Conservation (phyloP, 2,888 invertebrate genomes). For the Lepidocyrtinus sp. region DNA sequence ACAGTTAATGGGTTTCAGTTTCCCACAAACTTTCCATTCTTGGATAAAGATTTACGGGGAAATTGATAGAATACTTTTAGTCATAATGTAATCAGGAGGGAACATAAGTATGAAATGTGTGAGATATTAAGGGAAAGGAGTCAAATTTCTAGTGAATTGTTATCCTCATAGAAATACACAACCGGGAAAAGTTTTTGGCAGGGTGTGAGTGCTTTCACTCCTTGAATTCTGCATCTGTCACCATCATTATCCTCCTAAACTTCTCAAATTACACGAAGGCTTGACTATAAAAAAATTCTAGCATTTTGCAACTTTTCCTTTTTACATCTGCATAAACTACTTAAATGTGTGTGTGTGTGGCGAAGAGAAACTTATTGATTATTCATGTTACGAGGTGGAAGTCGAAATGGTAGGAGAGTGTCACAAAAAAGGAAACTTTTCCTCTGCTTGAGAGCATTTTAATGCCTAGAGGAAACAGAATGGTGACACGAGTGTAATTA, state of each 20-base stretch:
- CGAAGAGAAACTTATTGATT: not conserved
- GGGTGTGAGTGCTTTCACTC: no score
- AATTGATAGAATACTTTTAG: not conserved
- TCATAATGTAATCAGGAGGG: not conserved
- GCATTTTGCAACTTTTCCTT: not conserved
- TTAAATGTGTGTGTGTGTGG: not conserved
- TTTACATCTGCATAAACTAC: not conserved
- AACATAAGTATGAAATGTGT: not conserved
- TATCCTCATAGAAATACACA: no score
- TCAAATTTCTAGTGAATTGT: no score
- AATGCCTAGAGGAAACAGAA: not conserved
- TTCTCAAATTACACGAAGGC: not conserved
- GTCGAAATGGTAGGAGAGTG: not conserved
- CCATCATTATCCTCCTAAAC: not conserved
- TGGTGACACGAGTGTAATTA: not conserved
- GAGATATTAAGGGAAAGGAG: no score
- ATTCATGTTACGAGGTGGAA: not conserved
- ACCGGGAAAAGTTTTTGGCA: no score
- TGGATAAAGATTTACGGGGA: not conserved
- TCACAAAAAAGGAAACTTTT: not conserved
- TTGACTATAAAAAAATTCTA: not conserved
- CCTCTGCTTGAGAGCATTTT: not conserved
- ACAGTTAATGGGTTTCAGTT: not conserved
- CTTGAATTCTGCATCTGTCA: not conserved
- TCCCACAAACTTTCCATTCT: not conserved